Evolutionary conservation across 2,797 vertebrate species (phyloP).

Genomic region (Tachyglossus aculeatus): DNA sequence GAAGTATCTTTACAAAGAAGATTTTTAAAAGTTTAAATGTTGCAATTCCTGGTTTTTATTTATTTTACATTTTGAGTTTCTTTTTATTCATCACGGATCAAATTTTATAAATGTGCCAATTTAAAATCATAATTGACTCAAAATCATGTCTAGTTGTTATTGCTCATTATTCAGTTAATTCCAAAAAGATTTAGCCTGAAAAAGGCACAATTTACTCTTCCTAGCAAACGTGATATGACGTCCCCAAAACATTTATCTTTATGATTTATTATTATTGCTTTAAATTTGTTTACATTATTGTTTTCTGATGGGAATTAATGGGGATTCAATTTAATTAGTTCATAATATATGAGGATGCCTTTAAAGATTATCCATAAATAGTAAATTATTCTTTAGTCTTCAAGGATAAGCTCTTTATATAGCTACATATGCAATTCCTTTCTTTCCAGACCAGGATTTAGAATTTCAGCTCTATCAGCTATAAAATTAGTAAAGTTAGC

Average conservation of each 20-base stretch:
- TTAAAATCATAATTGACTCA: not conserved
- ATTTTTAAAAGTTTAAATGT: slow-evolving; percentile 9
- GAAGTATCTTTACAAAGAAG: not conserved
- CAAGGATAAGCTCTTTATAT: too few species aligned
- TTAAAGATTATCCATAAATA: not conserved
- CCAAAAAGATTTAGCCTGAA: not conserved
- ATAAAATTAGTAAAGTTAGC: too few species aligned
- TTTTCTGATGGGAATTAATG: not conserved
- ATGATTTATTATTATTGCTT: too few species aligned
- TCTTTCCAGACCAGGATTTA: too few species aligned
- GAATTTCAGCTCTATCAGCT: too few species aligned
- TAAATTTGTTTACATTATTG: too few species aligned
- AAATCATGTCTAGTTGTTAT: not conserved
- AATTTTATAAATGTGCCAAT: not conserved
- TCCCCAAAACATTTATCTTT: too few species aligned
- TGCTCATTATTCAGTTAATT: not conserved
- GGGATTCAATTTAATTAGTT: not conserved
- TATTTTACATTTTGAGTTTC: not conserved
- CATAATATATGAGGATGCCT: not conserved
- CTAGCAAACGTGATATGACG: too few species aligned
- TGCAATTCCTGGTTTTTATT: not conserved
- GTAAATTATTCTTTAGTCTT: too few species aligned
- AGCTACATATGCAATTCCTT: too few species aligned
- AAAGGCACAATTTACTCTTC: not conserved
- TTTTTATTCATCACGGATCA: not conserved